These are phyloP conservation scores for Seriola aureovittata DNA, from an alignment of 2,113 vertebrate genomes.

Conservation along the genomic window DNA sequence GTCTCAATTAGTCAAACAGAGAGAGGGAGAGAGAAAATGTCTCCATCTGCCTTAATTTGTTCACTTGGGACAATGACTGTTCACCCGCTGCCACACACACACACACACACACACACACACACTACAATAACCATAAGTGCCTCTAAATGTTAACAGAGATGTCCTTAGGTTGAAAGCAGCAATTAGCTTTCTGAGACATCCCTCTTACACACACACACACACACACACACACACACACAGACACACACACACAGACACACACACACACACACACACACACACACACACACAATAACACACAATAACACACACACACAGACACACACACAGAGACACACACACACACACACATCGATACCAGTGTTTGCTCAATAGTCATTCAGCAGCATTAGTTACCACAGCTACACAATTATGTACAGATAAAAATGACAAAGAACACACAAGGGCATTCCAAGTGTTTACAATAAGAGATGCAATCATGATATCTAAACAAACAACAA, in stretches of 20 bases:
- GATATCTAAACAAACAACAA: conserved; percentile 1
- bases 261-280: too few relatives aligned
- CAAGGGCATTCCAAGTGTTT: not conserved
- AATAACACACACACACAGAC: not conserved
- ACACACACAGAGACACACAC: not conserved
- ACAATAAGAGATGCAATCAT: not conserved
- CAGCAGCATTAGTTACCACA: conserved; percentile 34
- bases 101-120: conserved; percentile 17
- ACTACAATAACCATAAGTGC: not conserved
- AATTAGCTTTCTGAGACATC: conserved; percentile 13
- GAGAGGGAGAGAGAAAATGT: conserved; percentile 8
- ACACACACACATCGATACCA: not conserved
- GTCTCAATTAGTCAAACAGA: conserved; percentile 37
- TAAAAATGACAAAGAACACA: not conserved
- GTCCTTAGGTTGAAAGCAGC: conserved; percentile 18
- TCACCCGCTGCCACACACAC: not conserved
- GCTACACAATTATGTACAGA: conserved; percentile 15
- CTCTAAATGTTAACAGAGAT: conserved; percentile 39
- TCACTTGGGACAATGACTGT: conserved; percentile 33
- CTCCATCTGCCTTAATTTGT: conserved; percentile 48
- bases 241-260: too few relatives aligned
- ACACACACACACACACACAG: not conserved
- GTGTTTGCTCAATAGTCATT: conserved; percentile 4
- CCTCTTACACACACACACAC: not conserved
- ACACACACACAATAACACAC: not conserved